A percentile compares a stretch with the other conserved stretches of the same genome.
Evolutionary conservation across 2,797 vertebrate species (phyloP).

Genomic region (Caiman crocodilus): DNA sequence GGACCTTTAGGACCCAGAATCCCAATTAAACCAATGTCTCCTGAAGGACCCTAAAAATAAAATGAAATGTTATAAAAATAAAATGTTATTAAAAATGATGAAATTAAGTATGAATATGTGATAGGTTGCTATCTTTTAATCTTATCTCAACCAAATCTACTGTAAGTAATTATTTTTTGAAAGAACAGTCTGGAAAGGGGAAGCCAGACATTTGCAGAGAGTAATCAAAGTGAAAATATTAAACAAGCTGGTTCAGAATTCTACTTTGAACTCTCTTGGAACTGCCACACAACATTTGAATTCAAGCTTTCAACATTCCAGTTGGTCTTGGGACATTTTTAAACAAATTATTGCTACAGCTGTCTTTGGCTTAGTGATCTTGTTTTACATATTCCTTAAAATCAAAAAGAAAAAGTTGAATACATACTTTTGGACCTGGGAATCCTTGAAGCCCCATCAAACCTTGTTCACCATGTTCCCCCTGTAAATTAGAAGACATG

Average conservation of each 20-base stretch:
- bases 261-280: neutral
- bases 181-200: neutral
- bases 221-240: conserved; percentile 9
- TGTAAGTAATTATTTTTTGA: neutral
- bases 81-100: conserved; percentile 20
- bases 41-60: conserved; percentile 88
- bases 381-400: conserved; percentile 9
- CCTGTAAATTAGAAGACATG: conserved; percentile 83
- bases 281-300: neutral
- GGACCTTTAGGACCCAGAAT: conserved; percentile 93
- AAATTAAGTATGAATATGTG: neutral
- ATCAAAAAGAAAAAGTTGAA: conserved; percentile 55
- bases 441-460: conserved; percentile 93
- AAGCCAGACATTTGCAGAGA: conserved; percentile 12
- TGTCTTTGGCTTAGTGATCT: conserved; percentile 8
- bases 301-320: neutral
- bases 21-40: conserved; percentile 89
- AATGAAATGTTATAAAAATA: conserved; percentile 53
- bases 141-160: neutral
- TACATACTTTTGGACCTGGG: conserved; percentile 92
- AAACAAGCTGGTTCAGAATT: neutral
- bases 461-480: conserved; percentile 90
- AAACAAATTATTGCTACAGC: conserved; percentile 26
- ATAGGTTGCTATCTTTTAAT: neutral
- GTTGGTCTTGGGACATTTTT: neutral